Conservation (phyloP, 2,113 vertebrate genomes). For the Hipposideros armiger region DNA sequence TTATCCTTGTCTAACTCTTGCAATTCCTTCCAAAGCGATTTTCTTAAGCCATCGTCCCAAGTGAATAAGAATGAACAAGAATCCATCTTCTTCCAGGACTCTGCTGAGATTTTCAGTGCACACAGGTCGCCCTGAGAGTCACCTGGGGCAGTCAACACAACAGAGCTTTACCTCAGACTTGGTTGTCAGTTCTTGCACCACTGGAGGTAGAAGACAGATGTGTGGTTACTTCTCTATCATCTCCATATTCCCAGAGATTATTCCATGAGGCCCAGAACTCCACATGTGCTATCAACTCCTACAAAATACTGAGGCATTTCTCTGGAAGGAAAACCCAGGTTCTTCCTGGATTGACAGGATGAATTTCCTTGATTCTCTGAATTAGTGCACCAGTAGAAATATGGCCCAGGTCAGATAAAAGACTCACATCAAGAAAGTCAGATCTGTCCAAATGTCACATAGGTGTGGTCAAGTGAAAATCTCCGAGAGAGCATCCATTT, state of each 20-base stretch:
- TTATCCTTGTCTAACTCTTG: slow-evolving; percentile 44
- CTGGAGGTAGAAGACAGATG: neutral
- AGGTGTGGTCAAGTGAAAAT: neutral
- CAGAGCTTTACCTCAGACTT: neutral
- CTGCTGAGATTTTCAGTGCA: slow-evolving; percentile 67
- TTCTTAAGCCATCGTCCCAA: slow-evolving; percentile 17
- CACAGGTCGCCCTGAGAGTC: slow-evolving; percentile 35
- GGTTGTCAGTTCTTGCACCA: neutral
- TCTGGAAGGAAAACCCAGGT: neutral
- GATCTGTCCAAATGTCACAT: neutral
- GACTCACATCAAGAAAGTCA: neutral
- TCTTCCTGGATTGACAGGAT: neutral
- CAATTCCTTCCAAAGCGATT: slow-evolving; percentile 69
- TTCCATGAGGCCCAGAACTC: neutral
- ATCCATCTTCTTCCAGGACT: slow-evolving; percentile 53
- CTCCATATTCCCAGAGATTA: neutral
- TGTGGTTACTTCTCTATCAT: neutral
- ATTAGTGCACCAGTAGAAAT: neutral
- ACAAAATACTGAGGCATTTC: neutral
- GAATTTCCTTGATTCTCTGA: slow-evolving; percentile 44
- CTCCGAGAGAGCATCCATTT: neutral
- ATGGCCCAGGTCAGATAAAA: neutral
- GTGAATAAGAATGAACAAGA: slow-evolving; percentile 58
- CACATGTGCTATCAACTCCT: neutral
- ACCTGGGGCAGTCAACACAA: neutral